Evolutionary conservation across 2,113 vertebrate species (phyloP).

Genomic region (Numida meleagris): DNA sequence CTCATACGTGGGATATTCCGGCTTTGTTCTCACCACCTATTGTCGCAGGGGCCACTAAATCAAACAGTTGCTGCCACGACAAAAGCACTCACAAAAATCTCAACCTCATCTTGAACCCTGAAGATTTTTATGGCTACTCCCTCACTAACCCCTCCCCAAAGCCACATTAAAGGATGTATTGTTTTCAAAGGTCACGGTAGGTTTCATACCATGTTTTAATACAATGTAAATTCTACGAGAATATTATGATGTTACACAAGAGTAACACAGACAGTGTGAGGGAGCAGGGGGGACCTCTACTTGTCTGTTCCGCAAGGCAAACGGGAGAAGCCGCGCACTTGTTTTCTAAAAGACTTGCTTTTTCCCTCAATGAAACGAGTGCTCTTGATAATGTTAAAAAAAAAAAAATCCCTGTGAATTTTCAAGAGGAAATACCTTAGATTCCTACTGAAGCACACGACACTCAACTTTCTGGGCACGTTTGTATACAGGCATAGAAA

Average conservation of each 20-base stretch:
- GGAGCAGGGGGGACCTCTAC: neutral
- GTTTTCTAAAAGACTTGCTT: neutral
- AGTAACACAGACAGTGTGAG: neutral
- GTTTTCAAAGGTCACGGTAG: conserved; percentile 89
- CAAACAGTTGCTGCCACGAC: conserved; percentile 78
- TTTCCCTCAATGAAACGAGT: neutral
- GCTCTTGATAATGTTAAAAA: neutral
- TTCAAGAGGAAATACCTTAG: neutral
- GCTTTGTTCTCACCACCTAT: conserved; percentile 76
- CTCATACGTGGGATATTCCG: conserved; percentile 60
- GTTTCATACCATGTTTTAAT: conserved; percentile 88
- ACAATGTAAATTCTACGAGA: conserved; percentile 79
- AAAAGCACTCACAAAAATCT: conserved; percentile 80
- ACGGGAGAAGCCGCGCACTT: neutral
- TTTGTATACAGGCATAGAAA: neutral
- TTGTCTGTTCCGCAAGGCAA: neutral
- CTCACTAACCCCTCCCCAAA: conserved; percentile 75
- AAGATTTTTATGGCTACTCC: conserved; percentile 82
- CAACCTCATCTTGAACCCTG: conserved; percentile 89
- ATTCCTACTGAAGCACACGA: neutral
- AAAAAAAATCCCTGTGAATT: neutral
- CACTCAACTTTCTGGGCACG: neutral
- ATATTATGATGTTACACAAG: conserved; percentile 62
- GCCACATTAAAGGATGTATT: conserved; percentile 90
- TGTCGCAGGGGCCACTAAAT: conserved; percentile 79